Evolutionary conservation across 2,888 invertebrate genomes (phyloP).

Genomic region (Acleris sparsana): DNA sequence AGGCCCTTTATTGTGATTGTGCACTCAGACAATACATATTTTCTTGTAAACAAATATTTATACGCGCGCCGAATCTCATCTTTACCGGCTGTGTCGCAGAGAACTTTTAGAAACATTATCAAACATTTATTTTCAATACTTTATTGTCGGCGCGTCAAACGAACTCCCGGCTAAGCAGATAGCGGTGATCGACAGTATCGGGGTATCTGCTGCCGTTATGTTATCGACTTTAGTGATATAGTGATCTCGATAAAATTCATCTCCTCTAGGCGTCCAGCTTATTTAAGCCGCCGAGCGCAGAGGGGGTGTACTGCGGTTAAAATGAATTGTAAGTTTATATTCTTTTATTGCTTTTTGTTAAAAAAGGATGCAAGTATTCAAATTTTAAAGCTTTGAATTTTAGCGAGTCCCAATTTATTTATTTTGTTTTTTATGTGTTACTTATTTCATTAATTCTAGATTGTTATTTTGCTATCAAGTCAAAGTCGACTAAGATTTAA

Average conservation of each 20-base stretch:
- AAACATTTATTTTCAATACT: not conserved
- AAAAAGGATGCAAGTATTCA: not conserved
- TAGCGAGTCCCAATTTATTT: too few species aligned
- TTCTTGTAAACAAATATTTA: too few species aligned
- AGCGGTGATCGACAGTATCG: conserved; percentile 69
- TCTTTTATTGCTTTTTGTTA: not conserved
- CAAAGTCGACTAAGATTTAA: too few species aligned
- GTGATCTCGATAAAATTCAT: conserved; percentile 75
- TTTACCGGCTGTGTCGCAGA: too few species aligned
- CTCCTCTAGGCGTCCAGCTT: conserved; percentile 51
- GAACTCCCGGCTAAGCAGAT: conserved; percentile 29
- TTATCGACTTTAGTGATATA: conserved; percentile 62
- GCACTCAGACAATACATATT: too few species aligned
- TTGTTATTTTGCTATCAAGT: too few species aligned
- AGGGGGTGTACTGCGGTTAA: conserved; percentile 58
- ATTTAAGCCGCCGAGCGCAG: conserved; percentile 65
- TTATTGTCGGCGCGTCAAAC: conserved; percentile 5
- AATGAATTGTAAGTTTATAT: conserved; percentile 69
- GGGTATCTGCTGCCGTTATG: conserved; percentile 61
- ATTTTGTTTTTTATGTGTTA: too few species aligned
- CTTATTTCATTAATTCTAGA: too few species aligned
- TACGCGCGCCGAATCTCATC: too few species aligned
- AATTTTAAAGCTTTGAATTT: too few species aligned
- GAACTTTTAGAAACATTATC: too few species aligned
- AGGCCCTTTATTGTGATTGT: too few species aligned